Evolutionary conservation across 2,797 vertebrate genomes (phyloP).

Genomic region (Acrossocheilus fasciatus): DNA sequence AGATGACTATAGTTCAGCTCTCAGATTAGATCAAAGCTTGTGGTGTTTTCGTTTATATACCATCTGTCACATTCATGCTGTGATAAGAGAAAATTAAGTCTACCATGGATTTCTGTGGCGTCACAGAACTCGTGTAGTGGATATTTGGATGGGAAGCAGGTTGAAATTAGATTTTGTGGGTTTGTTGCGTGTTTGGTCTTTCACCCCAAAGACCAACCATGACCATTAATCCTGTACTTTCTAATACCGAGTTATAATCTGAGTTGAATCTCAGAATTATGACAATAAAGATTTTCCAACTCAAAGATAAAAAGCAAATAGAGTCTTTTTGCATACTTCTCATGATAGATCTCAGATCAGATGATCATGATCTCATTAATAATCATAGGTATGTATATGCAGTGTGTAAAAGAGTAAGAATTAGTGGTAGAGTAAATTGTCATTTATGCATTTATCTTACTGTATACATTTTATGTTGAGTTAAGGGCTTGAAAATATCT

Average conservation of each 20-base stretch:
- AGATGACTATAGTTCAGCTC: constrained; percentile 21
- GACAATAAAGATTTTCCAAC: neutral
- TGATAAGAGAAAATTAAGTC: constrained; percentile 27
- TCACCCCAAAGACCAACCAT: neutral
- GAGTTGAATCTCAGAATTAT: neutral
- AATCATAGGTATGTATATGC: neutral
- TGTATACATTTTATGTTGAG: neutral
- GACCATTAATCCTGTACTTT: neutral
- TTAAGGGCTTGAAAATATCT: neutral
- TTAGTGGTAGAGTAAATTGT: neutral
- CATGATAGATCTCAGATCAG: neutral
- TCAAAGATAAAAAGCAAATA: neutral
- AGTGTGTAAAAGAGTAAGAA: neutral
- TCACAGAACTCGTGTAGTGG: neutral
- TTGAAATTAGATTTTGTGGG: constrained; percentile 9
- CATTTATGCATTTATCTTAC: neutral
- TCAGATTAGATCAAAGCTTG: constrained; percentile 47
- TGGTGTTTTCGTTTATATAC: constrained; percentile 32
- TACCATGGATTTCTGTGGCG: constrained; percentile 20
- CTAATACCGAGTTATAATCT: neutral
- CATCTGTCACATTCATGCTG: constrained; percentile 31
- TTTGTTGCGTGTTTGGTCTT: neutral
- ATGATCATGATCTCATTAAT: neutral
- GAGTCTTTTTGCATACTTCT: neutral
- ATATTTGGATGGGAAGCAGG: neutral